These are phyloP conservation scores for Drosophila littoralis DNA, from an alignment of 1,140 invertebrate species.

Conservation along the genomic window DNA sequence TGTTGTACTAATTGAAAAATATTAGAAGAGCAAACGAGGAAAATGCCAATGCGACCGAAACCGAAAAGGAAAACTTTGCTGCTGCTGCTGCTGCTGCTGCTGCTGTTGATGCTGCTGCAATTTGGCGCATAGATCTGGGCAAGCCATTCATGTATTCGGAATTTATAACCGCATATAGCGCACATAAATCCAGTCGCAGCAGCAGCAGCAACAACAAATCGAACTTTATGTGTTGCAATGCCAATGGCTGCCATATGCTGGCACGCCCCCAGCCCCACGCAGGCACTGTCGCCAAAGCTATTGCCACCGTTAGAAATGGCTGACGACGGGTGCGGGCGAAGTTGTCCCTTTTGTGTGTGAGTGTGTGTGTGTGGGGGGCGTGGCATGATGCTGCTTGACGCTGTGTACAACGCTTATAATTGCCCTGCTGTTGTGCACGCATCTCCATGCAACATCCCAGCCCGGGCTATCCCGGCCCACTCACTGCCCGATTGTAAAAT, in stretches of 20 bases:
- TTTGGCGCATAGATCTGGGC: conserved; percentile 81
- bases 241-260: conserved; percentile 67
- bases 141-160: conserved; percentile 79
- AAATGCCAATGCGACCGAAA: conserved; percentile 33
- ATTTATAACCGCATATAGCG: conserved; percentile 83
- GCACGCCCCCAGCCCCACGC: conserved; percentile 17
- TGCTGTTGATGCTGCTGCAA: conserved; percentile 52
- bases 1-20: conserved; percentile 63
- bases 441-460: conserved; percentile 51
- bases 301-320: conserved; percentile 79
- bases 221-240: conserved; percentile 81
- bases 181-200: conserved; percentile 73
- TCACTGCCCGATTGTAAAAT: conserved; percentile 67
- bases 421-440: conserved; percentile 71
- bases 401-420: conserved; percentile 75
- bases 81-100: conserved; percentile 46
- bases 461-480: conserved; percentile 36
- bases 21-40: conserved; percentile 52
- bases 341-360: neutral
- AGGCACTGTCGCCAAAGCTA: conserved; percentile 78
- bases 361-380: neutral
- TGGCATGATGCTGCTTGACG: conserved; percentile 22
- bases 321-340: conserved; percentile 30
- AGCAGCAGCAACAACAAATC: conserved; percentile 58
- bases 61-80: conserved; percentile 68